Evolutionary conservation across 2,888 invertebrate species (phyloP).

Genomic region (Xestia xanthographa): DNA sequence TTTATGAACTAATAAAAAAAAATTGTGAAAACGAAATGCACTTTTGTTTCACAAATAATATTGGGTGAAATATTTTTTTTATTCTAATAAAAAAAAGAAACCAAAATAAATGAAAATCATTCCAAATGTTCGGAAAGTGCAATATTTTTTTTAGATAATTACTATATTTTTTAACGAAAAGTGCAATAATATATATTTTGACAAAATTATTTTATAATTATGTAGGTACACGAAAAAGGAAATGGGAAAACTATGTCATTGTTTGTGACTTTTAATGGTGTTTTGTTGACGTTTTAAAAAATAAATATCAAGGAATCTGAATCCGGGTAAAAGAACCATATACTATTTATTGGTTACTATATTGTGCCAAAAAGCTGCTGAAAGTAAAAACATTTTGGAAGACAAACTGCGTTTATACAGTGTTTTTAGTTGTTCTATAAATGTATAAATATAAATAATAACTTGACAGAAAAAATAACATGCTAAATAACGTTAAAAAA

Average conservation of each 20-base stretch:
- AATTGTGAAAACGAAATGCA: neutral
- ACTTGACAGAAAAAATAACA: neutral
- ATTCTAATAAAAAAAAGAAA: constrained; percentile 19
- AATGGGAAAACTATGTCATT: constrained; percentile 11
- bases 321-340: constrained; percentile 10
- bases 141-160: constrained; percentile 57
- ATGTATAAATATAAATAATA: too few species aligned
- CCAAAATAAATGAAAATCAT: constrained; percentile 32
- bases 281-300: constrained; percentile 25
- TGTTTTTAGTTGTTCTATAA: constrained; percentile 12
- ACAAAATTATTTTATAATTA: constrained; percentile 39
- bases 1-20: neutral
- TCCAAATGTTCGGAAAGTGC: constrained; percentile 54
- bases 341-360: neutral
- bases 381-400: constrained; percentile 23
- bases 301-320: neutral
- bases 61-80: neutral
- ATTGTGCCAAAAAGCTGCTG: constrained; percentile 28
- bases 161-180: constrained; percentile 18
- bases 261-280: neutral
- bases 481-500: constrained; percentile 12
- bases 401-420: constrained; percentile 19
- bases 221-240: neutral
- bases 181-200: constrained; percentile 57
- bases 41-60: constrained; percentile 5